A percentile compares a stretch with the other conserved stretches of the same genome.
phyloP scores from a whole-genome alignment of 2,113 vertebrate species.

The Ceratotherium simum region DNA sequence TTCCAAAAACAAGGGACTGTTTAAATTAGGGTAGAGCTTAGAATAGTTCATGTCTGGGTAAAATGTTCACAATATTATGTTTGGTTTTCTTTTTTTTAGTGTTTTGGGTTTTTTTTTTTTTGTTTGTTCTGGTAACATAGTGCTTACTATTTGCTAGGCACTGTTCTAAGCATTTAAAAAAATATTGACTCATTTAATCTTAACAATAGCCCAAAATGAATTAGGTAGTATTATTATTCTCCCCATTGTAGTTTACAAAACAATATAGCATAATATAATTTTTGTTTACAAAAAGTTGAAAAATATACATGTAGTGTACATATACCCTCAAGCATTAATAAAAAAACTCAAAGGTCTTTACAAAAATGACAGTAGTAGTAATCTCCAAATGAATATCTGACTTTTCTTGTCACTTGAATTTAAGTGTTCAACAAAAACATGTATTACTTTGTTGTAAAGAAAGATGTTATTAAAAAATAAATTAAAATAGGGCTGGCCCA shows the following conservation, averaged over 20 bases:
- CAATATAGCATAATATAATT: background rate
- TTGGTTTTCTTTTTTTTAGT: background rate
- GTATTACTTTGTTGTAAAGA: background rate
- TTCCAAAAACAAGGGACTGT: background rate
- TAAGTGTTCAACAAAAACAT: slow-evolving; percentile 25
- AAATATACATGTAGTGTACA: background rate
- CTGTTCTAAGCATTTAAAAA: slow-evolving; percentile 44
- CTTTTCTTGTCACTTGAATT: slow-evolving; percentile 22
- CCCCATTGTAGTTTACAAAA: background rate
- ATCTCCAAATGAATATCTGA: background rate
- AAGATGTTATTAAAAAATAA: slow-evolving; percentile 34
- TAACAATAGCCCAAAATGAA: background rate
- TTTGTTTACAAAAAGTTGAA: slow-evolving; percentile 33
- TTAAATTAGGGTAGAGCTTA: slow-evolving; percentile 14
- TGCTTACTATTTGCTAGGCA: background rate
- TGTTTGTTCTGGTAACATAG: background rate
- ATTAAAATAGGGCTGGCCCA: background rate
- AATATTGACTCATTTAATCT: slow-evolving; percentile 34
- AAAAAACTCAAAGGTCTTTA: slow-evolving; percentile 36
- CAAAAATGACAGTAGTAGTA: background rate
- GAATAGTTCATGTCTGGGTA: slow-evolving; percentile 27
- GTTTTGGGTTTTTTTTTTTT: background rate
- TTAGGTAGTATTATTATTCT: background rate
- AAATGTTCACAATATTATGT: background rate
- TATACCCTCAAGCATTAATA: background rate